Percentiles rank a stretch among this genome's conserved stretches.
phyloP scores from a whole-genome alignment of 2,888 invertebrate species.

The Nemurella pictetii region DNA sequence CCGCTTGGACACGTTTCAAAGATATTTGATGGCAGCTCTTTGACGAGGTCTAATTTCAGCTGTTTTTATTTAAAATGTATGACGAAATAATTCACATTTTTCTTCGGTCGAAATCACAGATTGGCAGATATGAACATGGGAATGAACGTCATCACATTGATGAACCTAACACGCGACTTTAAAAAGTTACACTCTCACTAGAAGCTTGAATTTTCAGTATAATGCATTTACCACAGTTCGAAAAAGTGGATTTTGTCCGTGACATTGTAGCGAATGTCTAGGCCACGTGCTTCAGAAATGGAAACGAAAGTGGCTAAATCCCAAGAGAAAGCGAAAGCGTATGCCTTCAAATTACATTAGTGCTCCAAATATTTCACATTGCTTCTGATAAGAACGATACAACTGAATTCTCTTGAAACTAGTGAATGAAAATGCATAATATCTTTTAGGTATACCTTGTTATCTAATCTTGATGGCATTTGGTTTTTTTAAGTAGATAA shows the following conservation, averaged over 20 bases:
- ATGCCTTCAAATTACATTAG: not conserved
- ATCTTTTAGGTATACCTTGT: not conserved
- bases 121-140: too few species aligned
- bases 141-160: too few species aligned
- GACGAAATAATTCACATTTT: too few species aligned
- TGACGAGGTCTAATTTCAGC: too few species aligned
- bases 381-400: not conserved
- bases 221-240: not conserved
- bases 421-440: not conserved
- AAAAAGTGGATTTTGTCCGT: not conserved
- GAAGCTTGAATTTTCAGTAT: too few species aligned
- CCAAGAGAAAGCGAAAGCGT: not conserved
- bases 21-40: too few species aligned
- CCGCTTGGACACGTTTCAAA: too few species aligned
- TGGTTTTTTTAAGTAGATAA: not conserved
- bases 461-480: not conserved
- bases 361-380: not conserved
- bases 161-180: too few species aligned
- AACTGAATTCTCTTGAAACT: not conserved
- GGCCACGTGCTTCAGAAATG: not conserved
- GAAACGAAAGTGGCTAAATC: not conserved
- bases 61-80: too few species aligned
- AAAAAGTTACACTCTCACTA: too few species aligned
- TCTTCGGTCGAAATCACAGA: too few species aligned
- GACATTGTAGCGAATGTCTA: not conserved